Base-by-base conservation (phyloP, 2,797 vertebrate species). In the Pseudomugil tenellus region DNA sequence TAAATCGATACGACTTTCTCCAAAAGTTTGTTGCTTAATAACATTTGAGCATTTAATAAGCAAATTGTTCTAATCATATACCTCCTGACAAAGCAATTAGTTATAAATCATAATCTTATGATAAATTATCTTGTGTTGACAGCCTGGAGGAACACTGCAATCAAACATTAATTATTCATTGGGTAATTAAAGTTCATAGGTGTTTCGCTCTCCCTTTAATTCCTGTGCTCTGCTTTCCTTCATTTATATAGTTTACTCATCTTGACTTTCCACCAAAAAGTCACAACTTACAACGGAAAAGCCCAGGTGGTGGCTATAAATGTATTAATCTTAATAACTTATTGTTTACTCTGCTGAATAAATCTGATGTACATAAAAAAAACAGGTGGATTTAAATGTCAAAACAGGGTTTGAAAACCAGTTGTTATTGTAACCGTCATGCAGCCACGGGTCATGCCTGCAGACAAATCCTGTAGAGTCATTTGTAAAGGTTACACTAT, bases 81-180 rank as follows among this genome's bases (percentile, higher is more conserved):
- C 88, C 91, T 91, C 89, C 91, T 93, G 91, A 92, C 91, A 93
- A 91, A 92, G 92, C 93, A 94, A 95, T 95, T 95, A 94, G 91
- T 89, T 87, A 92, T 94, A 90, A 94, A 94, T 94, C 94, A 94
- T 92, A 94, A 94, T 93, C 92, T 93, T 92, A 91, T 93, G 93
- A 94, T 93, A 94, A 93, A 94, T 89, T 87, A 94, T 94, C 91
- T 91, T 78, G 84, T 93, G 94, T 93, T 94, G 93, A 94, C 94
- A 93, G 91, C 93, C 89, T 83, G 79, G 86, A 92, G 93, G 90
- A 92, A 88, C 56, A 68, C 84, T 76, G 90, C 92, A 94, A 94
- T 95, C 93, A 93, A 92, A 94, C 92, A 93, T 93, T 93, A 92
- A 93, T 95, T 94, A 95, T 94, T 95, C 92, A 93, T 89, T 85